Conservation (phyloP, 2,888 invertebrate species). For the Scaptomyza tumidula region DNA sequence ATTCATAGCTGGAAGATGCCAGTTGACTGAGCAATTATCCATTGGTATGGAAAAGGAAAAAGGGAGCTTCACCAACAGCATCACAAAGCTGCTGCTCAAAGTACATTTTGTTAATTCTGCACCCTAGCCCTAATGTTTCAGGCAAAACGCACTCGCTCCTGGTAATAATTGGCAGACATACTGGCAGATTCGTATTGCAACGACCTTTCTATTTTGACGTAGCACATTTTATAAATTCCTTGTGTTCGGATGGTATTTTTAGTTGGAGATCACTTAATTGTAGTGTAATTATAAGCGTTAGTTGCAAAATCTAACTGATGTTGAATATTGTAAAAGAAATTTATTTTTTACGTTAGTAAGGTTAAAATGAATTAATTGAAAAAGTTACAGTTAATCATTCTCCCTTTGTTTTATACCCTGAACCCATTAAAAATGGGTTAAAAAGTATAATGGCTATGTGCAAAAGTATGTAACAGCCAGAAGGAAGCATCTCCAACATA, state of each 20-base stretch:
- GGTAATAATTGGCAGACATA: constrained; percentile 55
- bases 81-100: constrained; percentile 40
- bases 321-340: no score
- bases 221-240: constrained; percentile 3
- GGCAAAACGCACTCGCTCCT: constrained; percentile 34
- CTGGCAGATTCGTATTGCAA: constrained; percentile 52
- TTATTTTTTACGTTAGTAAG: no score
- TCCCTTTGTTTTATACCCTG: no score
- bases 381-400: no score
- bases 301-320: no score
- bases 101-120: constrained; percentile 58
- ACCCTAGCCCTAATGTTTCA: constrained; percentile 39
- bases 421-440: no score
- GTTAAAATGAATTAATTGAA: neutral
- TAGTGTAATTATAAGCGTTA: neutral
- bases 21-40: constrained; percentile 81
- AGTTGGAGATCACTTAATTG: neutral
- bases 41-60: constrained; percentile 78
- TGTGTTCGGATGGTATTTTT: neutral
- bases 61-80: constrained; percentile 63
- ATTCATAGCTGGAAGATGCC: constrained; percentile 50
- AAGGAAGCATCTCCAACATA: no score
- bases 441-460: no score
- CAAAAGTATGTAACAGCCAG: no score
- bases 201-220: constrained; percentile 8